Conservation (phyloP, 2,888 invertebrate genomes). For the Eumacrocentrus americanus region DNA sequence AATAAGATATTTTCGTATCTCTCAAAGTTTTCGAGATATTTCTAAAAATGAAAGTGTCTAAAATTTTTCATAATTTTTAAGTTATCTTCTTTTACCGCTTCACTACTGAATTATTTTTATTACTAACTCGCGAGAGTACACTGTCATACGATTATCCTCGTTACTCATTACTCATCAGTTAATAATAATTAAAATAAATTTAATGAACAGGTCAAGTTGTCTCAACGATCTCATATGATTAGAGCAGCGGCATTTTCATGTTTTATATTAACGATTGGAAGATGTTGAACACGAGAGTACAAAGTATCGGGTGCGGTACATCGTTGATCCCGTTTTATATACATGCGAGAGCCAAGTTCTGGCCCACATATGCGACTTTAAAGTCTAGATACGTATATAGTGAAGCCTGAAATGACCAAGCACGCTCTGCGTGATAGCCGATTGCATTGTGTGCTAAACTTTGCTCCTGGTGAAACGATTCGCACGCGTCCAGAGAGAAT, state of each 20-base stretch:
- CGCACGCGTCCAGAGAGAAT: conserved; percentile 9
- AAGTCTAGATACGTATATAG: not conserved
- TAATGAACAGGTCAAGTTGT: not conserved
- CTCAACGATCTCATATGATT: too few species aligned
- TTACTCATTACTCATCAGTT: too few species aligned
- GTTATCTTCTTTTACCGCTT: too few species aligned
- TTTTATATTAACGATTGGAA: too few species aligned
- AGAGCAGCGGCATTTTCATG: not conserved
- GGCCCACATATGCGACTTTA: not conserved
- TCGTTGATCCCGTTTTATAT: not conserved
- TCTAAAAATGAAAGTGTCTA: not conserved
- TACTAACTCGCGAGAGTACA: too few species aligned
- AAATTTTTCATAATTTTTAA: too few species aligned
- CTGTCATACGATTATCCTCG: too few species aligned
- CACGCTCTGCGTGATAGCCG: conserved; percentile 37
- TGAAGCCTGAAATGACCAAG: not conserved
- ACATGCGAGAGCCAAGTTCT: not conserved
- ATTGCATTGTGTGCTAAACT: conserved; percentile 38
- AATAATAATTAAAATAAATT: not conserved
- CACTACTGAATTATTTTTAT: too few species aligned
- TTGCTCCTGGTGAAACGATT: conserved; percentile 27
- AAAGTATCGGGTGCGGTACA: not conserved
- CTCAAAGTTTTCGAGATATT: not conserved
- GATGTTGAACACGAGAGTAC: not conserved
- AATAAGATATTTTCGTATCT: not conserved